Conservation (phyloP, 2,113 vertebrate genomes). For the Dissostichus mawsoni region DNA sequence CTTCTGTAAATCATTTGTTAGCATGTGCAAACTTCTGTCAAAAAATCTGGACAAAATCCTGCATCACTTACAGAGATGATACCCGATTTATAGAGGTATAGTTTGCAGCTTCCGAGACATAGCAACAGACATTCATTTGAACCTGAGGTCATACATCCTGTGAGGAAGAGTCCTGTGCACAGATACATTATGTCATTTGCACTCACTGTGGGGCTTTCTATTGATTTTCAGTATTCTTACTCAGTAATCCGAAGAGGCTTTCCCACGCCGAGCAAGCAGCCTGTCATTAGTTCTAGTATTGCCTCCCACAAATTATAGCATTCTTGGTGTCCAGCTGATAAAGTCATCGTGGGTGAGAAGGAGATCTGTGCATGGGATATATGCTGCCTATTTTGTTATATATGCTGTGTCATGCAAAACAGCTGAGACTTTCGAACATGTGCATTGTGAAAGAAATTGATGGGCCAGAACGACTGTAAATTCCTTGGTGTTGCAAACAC, state of each 20-base stretch:
- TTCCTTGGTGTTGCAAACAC: neutral
- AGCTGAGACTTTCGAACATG: constrained; percentile 3
- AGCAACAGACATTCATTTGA: neutral
- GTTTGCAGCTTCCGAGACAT: constrained; percentile 11
- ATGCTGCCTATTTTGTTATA: constrained; percentile 2
- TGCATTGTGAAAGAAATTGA: neutral
- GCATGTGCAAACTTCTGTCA: neutral
- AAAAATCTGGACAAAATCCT: constrained; percentile 16
- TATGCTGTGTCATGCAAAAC: constrained; percentile 18
- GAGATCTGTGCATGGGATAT: neutral
- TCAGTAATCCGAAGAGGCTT: constrained; percentile 38
- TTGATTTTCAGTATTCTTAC: constrained; percentile 23
- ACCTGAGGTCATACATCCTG: neutral
- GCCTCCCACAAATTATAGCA: constrained; percentile 54
- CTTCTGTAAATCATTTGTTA: constrained; percentile 38
- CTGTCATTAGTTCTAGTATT: constrained; percentile 44
- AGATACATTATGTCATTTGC: neutral
- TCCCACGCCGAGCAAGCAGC: constrained; percentile 59
- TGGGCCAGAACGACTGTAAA: constrained; percentile 48
- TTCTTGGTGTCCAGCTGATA: constrained; percentile 44
- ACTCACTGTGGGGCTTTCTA: neutral
- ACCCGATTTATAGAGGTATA: neutral
- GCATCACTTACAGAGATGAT: neutral
- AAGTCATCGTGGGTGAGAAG: constrained; percentile 38
- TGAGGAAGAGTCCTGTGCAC: neutral